These are phyloP conservation scores for Lampris megalopsis DNA, from an alignment of 2,113 vertebrate genomes.

Conservation along the genomic window DNA sequence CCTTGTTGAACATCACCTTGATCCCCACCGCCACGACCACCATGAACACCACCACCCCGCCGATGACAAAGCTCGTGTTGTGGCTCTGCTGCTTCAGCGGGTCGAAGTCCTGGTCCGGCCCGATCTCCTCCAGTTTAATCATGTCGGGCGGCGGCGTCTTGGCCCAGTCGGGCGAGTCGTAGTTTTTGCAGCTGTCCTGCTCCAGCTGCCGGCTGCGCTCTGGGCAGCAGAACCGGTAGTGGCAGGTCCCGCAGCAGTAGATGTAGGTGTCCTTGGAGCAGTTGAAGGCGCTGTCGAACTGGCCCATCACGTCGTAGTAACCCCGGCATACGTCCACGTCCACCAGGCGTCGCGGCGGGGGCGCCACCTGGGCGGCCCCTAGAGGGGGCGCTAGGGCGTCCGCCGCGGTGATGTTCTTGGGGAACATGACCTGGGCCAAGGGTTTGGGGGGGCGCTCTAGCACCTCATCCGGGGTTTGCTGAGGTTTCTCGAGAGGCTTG, in stretches of 20 bases:
- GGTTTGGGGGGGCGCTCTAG: conserved; percentile 76
- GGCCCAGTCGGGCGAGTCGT: conserved; percentile 90
- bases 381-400: conserved; percentile 79
- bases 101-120: conserved; percentile 77
- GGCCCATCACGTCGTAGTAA: conserved; percentile 95
- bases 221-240: conserved; percentile 94
- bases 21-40: conserved; percentile 89
- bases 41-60: conserved; percentile 90
- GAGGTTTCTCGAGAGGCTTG: conserved; percentile 40
- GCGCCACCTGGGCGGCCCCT: conserved; percentile 77
- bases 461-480: conserved; percentile 58
- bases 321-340: conserved; percentile 88
- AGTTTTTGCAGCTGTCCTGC: conserved; percentile 89
- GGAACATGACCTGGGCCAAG: conserved; percentile 80
- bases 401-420: conserved; percentile 79
- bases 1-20: conserved; percentile 93
- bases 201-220: conserved; percentile 86
- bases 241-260: conserved; percentile 92
- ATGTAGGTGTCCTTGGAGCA: conserved; percentile 90
- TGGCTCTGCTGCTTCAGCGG: conserved; percentile 85
- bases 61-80: conserved; percentile 92
- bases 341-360: conserved; percentile 76
- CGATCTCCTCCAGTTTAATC: conserved; percentile 65
- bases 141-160: conserved; percentile 84
- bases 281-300: conserved; percentile 91